A percentile compares a stretch with the other conserved stretches of the same genome.
Conservation (phyloP, 2,113 vertebrate species). For the Alces alces region DNA sequence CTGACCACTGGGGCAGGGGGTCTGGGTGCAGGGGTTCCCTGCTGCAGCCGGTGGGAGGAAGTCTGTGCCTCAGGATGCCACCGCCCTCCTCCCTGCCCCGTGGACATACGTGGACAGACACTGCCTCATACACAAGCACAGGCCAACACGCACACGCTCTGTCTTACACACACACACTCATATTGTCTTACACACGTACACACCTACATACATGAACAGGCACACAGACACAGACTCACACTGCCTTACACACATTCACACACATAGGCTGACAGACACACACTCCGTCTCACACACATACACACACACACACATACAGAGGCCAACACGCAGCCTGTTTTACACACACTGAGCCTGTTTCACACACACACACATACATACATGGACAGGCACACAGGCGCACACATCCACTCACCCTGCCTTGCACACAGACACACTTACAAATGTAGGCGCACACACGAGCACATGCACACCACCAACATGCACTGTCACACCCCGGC, state of each 20-base stretch:
- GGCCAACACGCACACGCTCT: background rate
- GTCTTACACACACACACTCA: background rate
- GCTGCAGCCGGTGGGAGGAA: rapidly evolving
- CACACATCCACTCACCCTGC: background rate
- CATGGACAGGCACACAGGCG: background rate
- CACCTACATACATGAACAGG: background rate
- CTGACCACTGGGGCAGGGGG: background rate
- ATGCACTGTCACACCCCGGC: background rate
- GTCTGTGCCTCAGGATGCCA: rapidly evolving
- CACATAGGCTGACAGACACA: background rate
- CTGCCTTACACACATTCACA: background rate
- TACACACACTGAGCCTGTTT: background rate
- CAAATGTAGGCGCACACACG: background rate
- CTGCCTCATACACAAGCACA: background rate
- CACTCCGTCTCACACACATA: background rate
- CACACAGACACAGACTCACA: background rate
- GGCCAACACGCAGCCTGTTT: background rate
- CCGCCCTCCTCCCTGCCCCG: rapidly evolving
- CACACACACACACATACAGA: background rate
- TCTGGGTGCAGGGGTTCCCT: rapidly evolving
- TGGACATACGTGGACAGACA: too few relatives aligned
- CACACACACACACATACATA: too few relatives aligned
- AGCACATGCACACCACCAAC: background rate
- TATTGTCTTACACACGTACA: background rate
- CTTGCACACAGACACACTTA: background rate